Percentiles rank a stretch among this genome's conserved stretches.
Evolutionary conservation across 2,797 vertebrate genomes (phyloP).

Genomic region (Diglossa cyanea): DNA sequence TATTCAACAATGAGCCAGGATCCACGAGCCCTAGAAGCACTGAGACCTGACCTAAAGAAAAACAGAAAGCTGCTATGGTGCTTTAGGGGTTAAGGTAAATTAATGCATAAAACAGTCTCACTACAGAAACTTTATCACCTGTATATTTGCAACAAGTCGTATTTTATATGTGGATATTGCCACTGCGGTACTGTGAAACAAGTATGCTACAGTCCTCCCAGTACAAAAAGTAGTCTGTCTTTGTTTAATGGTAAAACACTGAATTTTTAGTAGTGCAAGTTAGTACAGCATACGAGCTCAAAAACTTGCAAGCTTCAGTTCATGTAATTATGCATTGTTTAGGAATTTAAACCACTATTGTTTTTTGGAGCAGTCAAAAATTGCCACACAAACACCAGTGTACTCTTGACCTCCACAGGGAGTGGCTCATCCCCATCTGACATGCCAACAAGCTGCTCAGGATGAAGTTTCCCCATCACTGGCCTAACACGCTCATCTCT

Average conservation of each 20-base stretch:
- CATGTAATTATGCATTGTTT: background rate
- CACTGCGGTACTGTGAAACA: background rate
- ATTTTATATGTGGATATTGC: background rate
- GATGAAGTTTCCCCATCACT: background rate
- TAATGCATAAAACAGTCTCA: background rate
- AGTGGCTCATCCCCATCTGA: slow-evolving; percentile 1
- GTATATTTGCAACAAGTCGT: background rate
- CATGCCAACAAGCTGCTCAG: background rate
- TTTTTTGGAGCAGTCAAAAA: background rate
- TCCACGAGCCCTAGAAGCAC: background rate
- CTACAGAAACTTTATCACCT: background rate
- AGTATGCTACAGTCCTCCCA: background rate
- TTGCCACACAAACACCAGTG: slow-evolving; percentile 26
- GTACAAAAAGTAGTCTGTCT: background rate
- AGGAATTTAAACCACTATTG: background rate
- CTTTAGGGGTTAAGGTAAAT: background rate
- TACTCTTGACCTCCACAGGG: slow-evolving; percentile 18
- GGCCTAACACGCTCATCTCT: background rate
- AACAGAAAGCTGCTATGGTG: background rate
- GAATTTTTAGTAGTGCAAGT: background rate
- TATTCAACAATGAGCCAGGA: background rate
- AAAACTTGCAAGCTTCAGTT: background rate
- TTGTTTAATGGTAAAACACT: background rate
- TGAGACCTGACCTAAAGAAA: background rate
- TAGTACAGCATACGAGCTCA: background rate